phyloP scores from a whole-genome alignment of 2,113 vertebrate species.

The Elephantulus edwardii region DNA sequence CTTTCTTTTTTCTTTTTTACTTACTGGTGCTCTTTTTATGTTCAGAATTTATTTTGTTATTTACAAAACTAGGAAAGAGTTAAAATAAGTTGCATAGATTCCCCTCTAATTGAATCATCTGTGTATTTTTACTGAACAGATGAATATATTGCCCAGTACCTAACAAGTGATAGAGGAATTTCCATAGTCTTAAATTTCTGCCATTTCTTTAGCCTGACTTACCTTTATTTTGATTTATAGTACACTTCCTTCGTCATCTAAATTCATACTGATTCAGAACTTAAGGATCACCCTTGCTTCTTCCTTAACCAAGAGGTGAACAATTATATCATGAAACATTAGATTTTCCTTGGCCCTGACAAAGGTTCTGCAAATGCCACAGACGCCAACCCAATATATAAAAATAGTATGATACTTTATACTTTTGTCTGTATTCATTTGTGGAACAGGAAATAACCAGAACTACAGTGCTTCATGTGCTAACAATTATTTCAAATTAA shows the following conservation, averaged over 20 bases:
- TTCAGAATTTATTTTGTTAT: background rate
- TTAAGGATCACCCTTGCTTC: background rate
- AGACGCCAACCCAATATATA: background rate
- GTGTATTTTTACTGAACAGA: background rate
- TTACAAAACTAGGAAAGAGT: background rate
- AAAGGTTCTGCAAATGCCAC: background rate
- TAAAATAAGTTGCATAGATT: background rate
- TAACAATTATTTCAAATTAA: constrained; percentile 29
- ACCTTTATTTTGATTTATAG: background rate
- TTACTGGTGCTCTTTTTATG: background rate
- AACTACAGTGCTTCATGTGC: background rate
- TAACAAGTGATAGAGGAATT: background rate
- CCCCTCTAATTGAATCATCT: background rate
- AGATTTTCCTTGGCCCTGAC: background rate
- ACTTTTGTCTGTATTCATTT: background rate
- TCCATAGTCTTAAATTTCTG: background rate
- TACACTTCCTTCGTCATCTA: background rate
- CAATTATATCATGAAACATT: background rate
- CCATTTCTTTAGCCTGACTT: background rate
- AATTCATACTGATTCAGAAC: background rate
- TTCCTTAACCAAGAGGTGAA: background rate
- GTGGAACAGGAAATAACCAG: background rate
- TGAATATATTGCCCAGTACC: background rate
- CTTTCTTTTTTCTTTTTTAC: background rate
- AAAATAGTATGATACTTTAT: background rate